These are phyloP conservation scores for Argyra leucocephala DNA, from an alignment of 2,888 invertebrate species.

Conservation along the genomic window DNA sequence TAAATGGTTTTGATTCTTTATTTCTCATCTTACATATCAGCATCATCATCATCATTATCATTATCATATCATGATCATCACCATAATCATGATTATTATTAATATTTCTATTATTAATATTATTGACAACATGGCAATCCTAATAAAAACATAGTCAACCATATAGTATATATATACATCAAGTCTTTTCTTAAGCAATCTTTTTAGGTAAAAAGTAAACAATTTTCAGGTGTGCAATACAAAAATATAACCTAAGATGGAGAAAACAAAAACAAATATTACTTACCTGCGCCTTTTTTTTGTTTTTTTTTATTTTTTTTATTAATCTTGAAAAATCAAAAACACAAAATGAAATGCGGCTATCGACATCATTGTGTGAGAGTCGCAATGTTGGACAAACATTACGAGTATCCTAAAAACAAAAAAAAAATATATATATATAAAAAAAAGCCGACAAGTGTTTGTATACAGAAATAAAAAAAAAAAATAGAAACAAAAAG, in stretches of 20 bases:
- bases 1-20: background rate
- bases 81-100: no score
- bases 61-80: background rate
- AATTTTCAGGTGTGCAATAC: conserved; percentile 1
- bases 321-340: background rate
- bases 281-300: conserved; percentile 2
- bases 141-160: background rate
- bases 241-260: background rate
- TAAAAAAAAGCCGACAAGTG: background rate
- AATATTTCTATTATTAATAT: background rate
- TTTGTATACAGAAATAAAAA: background rate
- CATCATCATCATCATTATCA: background rate
- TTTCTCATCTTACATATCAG: background rate
- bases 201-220: conserved; percentile 2
- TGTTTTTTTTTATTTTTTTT: background rate
- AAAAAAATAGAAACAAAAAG: background rate
- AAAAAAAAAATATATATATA: no score
- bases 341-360: background rate
- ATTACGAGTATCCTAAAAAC: background rate
- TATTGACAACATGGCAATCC: background rate
- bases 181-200: background rate
- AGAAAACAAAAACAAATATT: conserved; percentile 2
- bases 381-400: background rate
- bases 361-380: background rate
- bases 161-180: background rate